A percentile compares a stretch with the other conserved stretches of the same genome.
These are phyloP conservation scores for Todiramphus chloris DNA, from an alignment of 2,113 vertebrate genomes.

Conservation along the genomic window DNA sequence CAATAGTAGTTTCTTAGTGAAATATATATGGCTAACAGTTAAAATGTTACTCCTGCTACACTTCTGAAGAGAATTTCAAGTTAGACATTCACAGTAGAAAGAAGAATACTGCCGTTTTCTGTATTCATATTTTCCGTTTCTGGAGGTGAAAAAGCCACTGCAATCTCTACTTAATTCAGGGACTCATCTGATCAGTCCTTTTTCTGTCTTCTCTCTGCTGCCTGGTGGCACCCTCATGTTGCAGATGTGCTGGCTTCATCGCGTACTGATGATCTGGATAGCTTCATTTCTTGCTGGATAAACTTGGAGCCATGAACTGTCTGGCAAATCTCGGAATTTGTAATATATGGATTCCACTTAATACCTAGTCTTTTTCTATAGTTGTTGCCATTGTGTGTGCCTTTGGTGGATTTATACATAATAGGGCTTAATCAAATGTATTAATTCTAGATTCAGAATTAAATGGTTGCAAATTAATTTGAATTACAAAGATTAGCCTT, in stretches of 20 bases:
- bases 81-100: not conserved
- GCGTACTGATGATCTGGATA: not conserved
- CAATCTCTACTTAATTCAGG: not conserved
- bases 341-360: not conserved
- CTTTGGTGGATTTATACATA: conserved; percentile 14
- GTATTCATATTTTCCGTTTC: not conserved
- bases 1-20: conserved; percentile 38
- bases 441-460: conserved; percentile 30
- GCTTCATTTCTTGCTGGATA: not conserved
- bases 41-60: not conserved
- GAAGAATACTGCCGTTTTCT: not conserved
- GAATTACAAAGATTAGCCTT: conserved; percentile 44
- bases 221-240: not conserved
- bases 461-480: conserved; percentile 50
- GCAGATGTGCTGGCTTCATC: not conserved
- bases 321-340: not conserved
- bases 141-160: not conserved
- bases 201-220: not conserved
- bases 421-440: conserved; percentile 15
- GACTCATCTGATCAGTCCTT: not conserved
- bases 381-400: not conserved
- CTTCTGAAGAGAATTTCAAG: not conserved
- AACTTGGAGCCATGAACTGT: not conserved
- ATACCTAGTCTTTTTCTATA: conserved; percentile 2
- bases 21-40: not conserved